Conservation (phyloP, 1,140 invertebrate genomes). For the Pogonomyrmex barbatus region DNA sequence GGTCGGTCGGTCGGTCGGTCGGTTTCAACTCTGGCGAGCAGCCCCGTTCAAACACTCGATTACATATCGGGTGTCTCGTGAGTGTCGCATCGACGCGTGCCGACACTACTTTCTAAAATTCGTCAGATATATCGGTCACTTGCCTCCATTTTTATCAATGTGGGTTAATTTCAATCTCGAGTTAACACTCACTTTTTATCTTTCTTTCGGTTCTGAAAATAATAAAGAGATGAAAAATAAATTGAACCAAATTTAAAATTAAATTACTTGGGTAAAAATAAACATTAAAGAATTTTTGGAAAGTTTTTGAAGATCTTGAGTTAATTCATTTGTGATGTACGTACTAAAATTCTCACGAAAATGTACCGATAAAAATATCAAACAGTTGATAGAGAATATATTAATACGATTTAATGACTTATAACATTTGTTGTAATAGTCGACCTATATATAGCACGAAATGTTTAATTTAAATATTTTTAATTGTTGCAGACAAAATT, state of each 20-base stretch:
- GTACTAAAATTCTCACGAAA: not conserved
- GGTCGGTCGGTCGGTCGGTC: conserved; percentile 60
- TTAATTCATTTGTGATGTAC: not conserved
- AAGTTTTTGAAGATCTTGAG: not conserved
- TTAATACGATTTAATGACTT: not conserved
- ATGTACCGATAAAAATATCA: not conserved
- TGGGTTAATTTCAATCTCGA: no score
- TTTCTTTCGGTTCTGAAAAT: no score
- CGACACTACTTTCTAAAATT: not conserved
- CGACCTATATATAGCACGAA: not conserved
- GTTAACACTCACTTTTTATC: no score
- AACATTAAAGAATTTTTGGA: not conserved
- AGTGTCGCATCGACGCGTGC: conserved; percentile 33
- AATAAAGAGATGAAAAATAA: no score
- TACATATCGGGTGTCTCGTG: conserved; percentile 72
- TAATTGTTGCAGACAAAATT: not conserved
- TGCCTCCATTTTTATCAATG: no score
- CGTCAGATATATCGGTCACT: not conserved
- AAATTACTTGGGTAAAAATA: no score
- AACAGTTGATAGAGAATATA: not conserved
- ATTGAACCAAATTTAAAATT: no score
- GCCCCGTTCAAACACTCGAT: conserved; percentile 75
- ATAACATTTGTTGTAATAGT: not conserved
- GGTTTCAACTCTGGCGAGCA: conserved; percentile 77
- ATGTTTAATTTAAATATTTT: not conserved